Conservation (phyloP, 2,888 invertebrate species). For the Drosophila fungiperda region DNA sequence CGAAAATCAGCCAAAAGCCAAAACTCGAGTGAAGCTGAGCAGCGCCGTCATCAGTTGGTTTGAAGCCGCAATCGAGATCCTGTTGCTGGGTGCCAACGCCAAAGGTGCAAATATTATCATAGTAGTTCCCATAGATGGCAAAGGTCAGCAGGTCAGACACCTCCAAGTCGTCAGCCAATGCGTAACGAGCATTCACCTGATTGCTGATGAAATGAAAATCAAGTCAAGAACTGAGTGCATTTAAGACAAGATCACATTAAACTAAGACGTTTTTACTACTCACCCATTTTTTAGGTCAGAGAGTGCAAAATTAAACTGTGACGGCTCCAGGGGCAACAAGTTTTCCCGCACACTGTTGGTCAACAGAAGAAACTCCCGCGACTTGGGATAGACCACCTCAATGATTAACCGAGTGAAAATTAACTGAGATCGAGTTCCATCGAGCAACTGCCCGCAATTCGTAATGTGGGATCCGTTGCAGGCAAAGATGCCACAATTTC, state of each 20-base stretch:
- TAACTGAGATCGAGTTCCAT: constrained; percentile 33
- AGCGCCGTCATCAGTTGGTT: constrained; percentile 17
- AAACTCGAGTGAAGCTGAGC: constrained; percentile 10
- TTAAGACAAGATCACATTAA: background rate
- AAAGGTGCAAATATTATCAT: constrained; percentile 62
- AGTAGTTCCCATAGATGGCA: constrained; percentile 80
- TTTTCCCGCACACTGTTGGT: constrained; percentile 71
- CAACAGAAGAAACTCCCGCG: constrained; percentile 62
- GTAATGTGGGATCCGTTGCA: constrained; percentile 79
- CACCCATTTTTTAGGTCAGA: constrained; percentile 36
- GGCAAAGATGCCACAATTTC: constrained; percentile 85
- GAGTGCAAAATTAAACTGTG: constrained; percentile 69
- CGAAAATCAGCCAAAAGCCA: constrained; percentile 15
- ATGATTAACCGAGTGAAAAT: constrained; percentile 66
- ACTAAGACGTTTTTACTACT: background rate
- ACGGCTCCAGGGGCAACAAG: constrained; percentile 73
- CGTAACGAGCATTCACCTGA: constrained; percentile 38
- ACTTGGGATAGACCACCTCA: constrained; percentile 63
- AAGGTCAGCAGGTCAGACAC: constrained; percentile 71
- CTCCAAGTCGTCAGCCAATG: constrained; percentile 42
- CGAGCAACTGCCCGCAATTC: constrained; percentile 71
- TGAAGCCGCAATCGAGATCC: constrained; percentile 48
- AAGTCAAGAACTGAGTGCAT: background rate
- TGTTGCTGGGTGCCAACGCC: constrained; percentile 21
- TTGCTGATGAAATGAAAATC: constrained; percentile 20